Conservation (phyloP, 2,797 vertebrate genomes). For the Neosalanx taihuensis region DNA sequence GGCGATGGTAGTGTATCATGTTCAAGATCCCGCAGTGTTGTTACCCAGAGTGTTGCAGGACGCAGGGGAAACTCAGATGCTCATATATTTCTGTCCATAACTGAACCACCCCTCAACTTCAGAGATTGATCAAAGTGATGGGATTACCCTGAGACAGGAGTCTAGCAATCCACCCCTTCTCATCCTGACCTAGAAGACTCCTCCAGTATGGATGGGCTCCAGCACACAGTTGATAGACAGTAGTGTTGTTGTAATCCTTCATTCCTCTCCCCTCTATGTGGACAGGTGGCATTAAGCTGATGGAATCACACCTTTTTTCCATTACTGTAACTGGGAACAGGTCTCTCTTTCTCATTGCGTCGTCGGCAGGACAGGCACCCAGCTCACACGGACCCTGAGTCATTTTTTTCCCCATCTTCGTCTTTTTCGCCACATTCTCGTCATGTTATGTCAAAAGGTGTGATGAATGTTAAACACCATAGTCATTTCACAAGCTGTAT, state of each 20-base stretch:
- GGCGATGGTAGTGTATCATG: not conserved
- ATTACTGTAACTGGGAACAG: conserved; percentile 48
- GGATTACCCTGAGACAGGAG: conserved; percentile 27
- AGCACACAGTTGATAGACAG: conserved; percentile 60
- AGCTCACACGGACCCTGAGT: conserved; percentile 29
- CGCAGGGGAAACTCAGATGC: conserved; percentile 14
- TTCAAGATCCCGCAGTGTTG: not conserved
- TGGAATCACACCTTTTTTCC: conserved; percentile 59
- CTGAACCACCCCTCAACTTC: conserved; percentile 40
- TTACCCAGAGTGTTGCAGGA: conserved; percentile 5
- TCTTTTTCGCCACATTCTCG: conserved; percentile 48
- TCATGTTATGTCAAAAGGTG: conserved; percentile 48
- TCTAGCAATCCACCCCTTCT: conserved; percentile 51
- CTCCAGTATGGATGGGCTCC: conserved; percentile 44
- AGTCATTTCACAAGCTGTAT: not conserved
- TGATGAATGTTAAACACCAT: conserved; percentile 41
- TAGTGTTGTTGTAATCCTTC: conserved; percentile 51
- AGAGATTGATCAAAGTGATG: conserved; percentile 45
- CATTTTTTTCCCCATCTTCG: conserved; percentile 39
- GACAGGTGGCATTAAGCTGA: conserved; percentile 60
- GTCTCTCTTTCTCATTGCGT: conserved; percentile 44
- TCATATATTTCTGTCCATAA: conserved; percentile 47
- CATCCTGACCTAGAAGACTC: conserved; percentile 31
- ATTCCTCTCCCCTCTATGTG: conserved; percentile 47
- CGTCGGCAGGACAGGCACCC: conserved; percentile 42